phyloP scores from a whole-genome alignment of 2,113 vertebrate genomes.

The Bufo bufo region DNA sequence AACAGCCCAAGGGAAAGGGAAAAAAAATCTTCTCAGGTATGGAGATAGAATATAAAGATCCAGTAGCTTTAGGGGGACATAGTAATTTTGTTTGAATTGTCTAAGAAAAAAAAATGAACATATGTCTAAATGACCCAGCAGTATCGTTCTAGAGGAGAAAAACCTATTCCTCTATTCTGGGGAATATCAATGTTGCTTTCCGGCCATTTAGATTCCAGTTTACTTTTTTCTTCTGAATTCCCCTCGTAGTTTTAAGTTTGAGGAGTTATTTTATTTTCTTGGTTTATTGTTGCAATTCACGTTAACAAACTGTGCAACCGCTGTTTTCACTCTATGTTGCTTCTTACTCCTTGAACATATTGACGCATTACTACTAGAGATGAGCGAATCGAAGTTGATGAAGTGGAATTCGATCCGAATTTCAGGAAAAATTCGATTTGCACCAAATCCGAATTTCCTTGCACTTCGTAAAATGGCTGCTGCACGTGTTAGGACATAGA shows the following conservation, averaged over 20 bases:
- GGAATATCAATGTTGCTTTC: conserved; percentile 24
- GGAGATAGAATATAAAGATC: conserved; percentile 20
- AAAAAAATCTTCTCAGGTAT: conserved; percentile 25
- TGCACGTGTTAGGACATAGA: too few species aligned
- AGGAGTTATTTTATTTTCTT: background rate
- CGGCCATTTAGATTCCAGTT: background rate
- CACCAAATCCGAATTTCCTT: too few species aligned
- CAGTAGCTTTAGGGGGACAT: conserved; percentile 46
- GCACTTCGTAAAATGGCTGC: too few species aligned
- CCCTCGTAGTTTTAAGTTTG: background rate
- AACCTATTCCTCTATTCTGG: conserved; percentile 2
- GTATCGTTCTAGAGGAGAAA: background rate
- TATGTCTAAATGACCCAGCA: conserved; percentile 17
- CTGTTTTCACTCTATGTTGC: background rate
- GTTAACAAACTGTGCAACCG: background rate
- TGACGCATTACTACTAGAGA: background rate
- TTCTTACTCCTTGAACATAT: background rate
- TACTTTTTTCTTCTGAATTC: background rate
- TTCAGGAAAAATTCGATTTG: too few species aligned
- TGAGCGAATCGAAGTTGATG: too few species aligned
- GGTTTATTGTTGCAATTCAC: conserved; percentile 7
- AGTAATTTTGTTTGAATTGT: conserved; percentile 45
- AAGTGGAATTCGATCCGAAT: too few species aligned
- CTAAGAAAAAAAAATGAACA: conserved; percentile 39
- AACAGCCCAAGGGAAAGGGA: conserved; percentile 32